These are phyloP conservation scores for Vanessa atalanta DNA, from an alignment of 1,140 invertebrate species.

Conservation along the genomic window DNA sequence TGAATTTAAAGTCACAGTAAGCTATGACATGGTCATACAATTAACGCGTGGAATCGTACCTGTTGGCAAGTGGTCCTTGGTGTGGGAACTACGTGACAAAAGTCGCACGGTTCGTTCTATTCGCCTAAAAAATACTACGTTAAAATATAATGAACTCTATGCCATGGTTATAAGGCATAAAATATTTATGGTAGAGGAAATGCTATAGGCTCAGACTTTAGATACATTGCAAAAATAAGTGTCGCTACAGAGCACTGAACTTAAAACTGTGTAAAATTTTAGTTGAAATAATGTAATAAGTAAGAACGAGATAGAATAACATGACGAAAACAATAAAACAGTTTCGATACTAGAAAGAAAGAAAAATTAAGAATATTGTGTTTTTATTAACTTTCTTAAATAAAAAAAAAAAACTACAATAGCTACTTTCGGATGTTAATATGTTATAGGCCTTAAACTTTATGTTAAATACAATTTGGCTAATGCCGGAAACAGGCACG, in stretches of 20 bases:
- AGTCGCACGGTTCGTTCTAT: constrained; percentile 17
- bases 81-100: constrained; percentile 40
- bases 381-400: neutral
- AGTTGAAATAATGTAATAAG: neutral
- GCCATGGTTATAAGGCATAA: neutral
- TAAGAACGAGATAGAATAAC: too few relatives aligned
- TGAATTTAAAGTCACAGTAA: neutral
- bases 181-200: neutral
- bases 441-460: constrained; percentile 4
- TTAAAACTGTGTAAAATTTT: neutral
- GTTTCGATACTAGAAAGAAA: too few relatives aligned
- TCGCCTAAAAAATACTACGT: constrained; percentile 21
- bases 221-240: neutral
- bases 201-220: neutral
- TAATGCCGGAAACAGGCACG: constrained; percentile 22
- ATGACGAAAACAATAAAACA: too few relatives aligned
- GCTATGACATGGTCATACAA: constrained; percentile 37
- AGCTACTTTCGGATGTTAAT: neutral
- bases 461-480: constrained; percentile 17
- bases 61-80: constrained; percentile 43
- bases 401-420: neutral
- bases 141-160: constrained; percentile 22
- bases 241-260: constrained; percentile 1
- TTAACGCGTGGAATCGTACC: constrained; percentile 44
- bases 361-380: too few relatives aligned